phyloP scores from a whole-genome alignment of 2,113 vertebrate genomes.

The Pongo abelii region DNA sequence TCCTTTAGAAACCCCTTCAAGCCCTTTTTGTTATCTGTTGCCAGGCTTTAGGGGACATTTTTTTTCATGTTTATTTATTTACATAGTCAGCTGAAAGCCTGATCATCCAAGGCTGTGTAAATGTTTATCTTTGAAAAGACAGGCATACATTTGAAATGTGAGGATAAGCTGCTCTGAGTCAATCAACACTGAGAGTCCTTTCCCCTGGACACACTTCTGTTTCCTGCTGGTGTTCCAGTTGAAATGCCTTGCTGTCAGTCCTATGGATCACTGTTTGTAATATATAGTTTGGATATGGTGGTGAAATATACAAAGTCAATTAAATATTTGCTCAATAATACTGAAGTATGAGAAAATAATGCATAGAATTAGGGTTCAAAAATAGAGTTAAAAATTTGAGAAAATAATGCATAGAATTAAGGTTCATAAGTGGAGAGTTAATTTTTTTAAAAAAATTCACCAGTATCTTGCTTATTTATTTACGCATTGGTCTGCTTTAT shows the following conservation, averaged over 20 bases:
- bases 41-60: neutral
- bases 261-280: neutral
- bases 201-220: neutral
- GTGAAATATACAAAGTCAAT: neutral
- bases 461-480: neutral
- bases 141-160: neutral
- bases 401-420: no score
- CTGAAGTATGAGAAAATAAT: slow-evolving; percentile 24
- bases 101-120: slow-evolving; percentile 8
- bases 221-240: neutral
- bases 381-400: neutral
- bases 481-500: neutral
- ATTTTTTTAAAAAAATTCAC: neutral
- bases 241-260: neutral
- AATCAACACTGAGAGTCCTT: neutral
- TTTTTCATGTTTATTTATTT: slow-evolving; percentile 60
- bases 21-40: slow-evolving; percentile 39
- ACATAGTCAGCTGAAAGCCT: neutral
- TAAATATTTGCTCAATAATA: neutral
- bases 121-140: slow-evolving; percentile 59
- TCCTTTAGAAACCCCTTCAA: slow-evolving; percentile 8
- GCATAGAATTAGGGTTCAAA: neutral
- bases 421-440: neutral
- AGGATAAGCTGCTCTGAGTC: neutral
- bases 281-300: neutral